Percentiles rank a stretch among this genome's conserved stretches.
Conservation (phyloP, 2,797 vertebrate genomes). For the Odontamblyopus lacepedii region DNA sequence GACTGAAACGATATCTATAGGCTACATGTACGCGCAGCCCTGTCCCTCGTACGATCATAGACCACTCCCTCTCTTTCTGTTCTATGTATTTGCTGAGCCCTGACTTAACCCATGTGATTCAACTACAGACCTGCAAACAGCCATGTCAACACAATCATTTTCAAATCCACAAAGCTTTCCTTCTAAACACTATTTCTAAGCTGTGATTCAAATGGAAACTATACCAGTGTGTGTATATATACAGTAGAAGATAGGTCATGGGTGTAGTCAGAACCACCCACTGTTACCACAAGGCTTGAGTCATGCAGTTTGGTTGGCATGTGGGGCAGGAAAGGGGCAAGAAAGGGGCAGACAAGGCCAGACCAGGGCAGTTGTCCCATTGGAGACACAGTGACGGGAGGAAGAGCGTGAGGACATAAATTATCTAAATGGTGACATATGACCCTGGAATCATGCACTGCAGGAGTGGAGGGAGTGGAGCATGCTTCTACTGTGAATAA, state of each 20-base stretch:
- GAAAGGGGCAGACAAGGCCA: slow-evolving; percentile 5
- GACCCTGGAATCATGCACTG: slow-evolving; percentile 29
- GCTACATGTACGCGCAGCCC: slow-evolving; percentile 19
- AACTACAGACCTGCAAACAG: slow-evolving; percentile 29
- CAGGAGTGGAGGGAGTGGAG: slow-evolving; percentile 32
- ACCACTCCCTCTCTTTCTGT: slow-evolving; percentile 51
- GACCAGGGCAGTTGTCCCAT: slow-evolving; percentile 15
- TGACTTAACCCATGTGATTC: slow-evolving; percentile 54
- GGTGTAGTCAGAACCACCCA: slow-evolving; percentile 71
- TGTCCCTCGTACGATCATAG: slow-evolving; percentile 34
- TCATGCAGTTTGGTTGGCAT: slow-evolving; percentile 64
- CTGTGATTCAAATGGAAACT: slow-evolving; percentile 55
- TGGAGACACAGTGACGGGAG: slow-evolving; percentile 28
- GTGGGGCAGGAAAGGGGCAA: slow-evolving; percentile 37
- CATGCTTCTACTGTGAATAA: slow-evolving; percentile 44
- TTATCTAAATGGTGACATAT: slow-evolving; percentile 40
- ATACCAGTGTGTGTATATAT: slow-evolving; percentile 30
- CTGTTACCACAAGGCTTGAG: slow-evolving; percentile 66
- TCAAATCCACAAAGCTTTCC: slow-evolving; percentile 26
- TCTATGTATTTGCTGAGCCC: slow-evolving; percentile 52
- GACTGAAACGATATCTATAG: background rate
- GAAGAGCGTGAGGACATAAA: slow-evolving; percentile 33
- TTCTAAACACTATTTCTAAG: slow-evolving; percentile 37
- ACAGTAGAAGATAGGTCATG: slow-evolving; percentile 56
- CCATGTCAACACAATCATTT: slow-evolving; percentile 28